Conservation (phyloP, 2,113 vertebrate genomes). For the Sander vitreus region DNA sequence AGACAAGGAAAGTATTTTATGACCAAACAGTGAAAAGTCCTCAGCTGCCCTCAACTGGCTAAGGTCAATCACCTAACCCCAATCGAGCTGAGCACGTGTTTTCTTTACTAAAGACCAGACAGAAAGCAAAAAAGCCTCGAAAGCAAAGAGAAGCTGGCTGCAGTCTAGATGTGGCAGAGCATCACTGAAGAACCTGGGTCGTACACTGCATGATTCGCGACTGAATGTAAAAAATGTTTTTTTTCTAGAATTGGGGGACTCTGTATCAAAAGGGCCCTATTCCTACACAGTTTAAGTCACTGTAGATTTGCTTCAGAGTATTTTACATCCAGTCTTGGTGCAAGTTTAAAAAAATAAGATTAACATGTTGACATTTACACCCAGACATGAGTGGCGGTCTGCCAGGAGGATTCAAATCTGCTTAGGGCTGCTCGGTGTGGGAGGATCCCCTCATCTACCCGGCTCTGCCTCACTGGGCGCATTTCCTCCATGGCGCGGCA, state of each 20-base stretch:
- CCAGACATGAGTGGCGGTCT: no score
- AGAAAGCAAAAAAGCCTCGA: background rate
- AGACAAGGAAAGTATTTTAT: background rate
- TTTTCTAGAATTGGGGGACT: background rate
- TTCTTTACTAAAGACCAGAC: constrained; percentile 9
- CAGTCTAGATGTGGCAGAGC: background rate
- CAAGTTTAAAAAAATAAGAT: no score
- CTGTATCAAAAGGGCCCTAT: background rate
- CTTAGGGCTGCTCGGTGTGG: no score
- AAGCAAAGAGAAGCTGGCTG: constrained; percentile 7
- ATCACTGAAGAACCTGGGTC: background rate
- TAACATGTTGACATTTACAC: no score
- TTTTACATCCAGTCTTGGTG: no score
- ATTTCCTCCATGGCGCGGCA: no score
- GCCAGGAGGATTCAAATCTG: no score
- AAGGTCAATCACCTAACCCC: background rate
- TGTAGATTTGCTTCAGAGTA: no score
- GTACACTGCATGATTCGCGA: background rate
- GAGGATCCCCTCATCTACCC: no score
- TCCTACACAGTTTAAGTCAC: background rate
- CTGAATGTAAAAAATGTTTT: background rate
- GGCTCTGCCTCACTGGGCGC: no score
- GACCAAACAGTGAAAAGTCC: background rate
- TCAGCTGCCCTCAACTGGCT: background rate
- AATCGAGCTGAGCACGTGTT: constrained; percentile 8